Evolutionary conservation across 2,113 vertebrate species (phyloP).

Genomic region (Marcusenius ussheri): DNA sequence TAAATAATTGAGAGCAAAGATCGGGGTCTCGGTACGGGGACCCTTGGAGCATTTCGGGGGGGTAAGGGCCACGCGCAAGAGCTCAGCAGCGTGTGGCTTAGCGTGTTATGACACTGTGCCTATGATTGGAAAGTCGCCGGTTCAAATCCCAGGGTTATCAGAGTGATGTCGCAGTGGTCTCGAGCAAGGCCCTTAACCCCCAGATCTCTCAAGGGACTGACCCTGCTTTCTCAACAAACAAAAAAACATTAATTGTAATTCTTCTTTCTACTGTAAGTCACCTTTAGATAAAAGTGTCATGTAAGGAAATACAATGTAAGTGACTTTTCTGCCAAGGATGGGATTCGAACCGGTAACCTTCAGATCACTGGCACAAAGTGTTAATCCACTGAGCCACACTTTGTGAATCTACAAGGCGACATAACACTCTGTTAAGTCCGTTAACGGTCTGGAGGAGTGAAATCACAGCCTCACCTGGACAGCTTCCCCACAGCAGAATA

Average conservation of each 20-base stretch:
- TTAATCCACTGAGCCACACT: background rate
- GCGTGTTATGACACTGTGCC: background rate
- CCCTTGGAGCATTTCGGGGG: too few species aligned
- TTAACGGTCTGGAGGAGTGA: background rate
- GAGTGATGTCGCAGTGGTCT: background rate
- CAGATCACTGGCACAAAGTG: background rate
- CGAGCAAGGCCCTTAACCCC: background rate
- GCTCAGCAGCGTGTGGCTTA: background rate
- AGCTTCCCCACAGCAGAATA: conserved; percentile 97
- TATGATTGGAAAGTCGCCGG: background rate
- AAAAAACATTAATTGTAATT: background rate
- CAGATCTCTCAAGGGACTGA: background rate
- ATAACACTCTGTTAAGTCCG: background rate
- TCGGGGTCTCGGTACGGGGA: background rate
- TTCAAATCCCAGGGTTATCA: background rate
- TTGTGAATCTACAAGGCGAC: background rate
- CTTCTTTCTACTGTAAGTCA: background rate
- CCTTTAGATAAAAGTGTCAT: background rate
- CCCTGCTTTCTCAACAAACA: background rate
- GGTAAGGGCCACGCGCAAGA: background rate
- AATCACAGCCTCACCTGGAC: conserved; percentile 69
- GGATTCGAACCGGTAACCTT: background rate
- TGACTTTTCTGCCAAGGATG: background rate
- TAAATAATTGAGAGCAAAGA: background rate
- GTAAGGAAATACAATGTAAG: background rate